These are phyloP conservation scores for Atrina japonica DNA, from an alignment of 2,888 invertebrate genomes.

Conservation along the genomic window DNA sequence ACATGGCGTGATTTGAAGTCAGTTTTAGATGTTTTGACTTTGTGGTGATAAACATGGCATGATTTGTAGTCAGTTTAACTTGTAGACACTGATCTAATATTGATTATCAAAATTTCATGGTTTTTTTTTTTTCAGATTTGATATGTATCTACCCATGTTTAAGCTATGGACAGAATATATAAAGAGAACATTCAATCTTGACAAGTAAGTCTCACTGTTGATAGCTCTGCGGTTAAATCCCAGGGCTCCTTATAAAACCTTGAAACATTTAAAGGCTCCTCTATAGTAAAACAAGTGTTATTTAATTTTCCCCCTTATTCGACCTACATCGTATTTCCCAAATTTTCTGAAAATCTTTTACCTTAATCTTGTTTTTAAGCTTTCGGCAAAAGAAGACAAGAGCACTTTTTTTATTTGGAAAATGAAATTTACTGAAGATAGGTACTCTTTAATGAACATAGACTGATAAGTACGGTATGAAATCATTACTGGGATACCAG, in stretches of 20 bases:
- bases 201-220: conserved; percentile 54
- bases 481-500: too few relatives aligned
- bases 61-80: neutral
- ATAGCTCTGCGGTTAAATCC: neutral
- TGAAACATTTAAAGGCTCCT: neutral
- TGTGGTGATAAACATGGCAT: too few relatives aligned
- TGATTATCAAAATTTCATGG: neutral
- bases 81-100: too few relatives aligned
- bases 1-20: neutral
- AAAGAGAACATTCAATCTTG: conserved; percentile 64
- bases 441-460: too few relatives aligned
- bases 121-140: conserved; percentile 63
- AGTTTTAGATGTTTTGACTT: neutral
- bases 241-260: neutral
- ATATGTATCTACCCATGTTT: conserved; percentile 70
- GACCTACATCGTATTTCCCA: too few relatives aligned
- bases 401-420: too few relatives aligned
- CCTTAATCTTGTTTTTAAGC: too few relatives aligned
- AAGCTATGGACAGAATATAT: conserved; percentile 76
- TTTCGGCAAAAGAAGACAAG: too few relatives aligned
- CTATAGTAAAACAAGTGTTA: neutral
- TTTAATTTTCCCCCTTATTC: too few relatives aligned
- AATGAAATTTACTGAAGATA: too few relatives aligned
- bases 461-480: too few relatives aligned
- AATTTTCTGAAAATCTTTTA: too few relatives aligned